Base-by-base conservation (phyloP, 1,140 invertebrate genomes). In the Drosophila azteca region DNA sequence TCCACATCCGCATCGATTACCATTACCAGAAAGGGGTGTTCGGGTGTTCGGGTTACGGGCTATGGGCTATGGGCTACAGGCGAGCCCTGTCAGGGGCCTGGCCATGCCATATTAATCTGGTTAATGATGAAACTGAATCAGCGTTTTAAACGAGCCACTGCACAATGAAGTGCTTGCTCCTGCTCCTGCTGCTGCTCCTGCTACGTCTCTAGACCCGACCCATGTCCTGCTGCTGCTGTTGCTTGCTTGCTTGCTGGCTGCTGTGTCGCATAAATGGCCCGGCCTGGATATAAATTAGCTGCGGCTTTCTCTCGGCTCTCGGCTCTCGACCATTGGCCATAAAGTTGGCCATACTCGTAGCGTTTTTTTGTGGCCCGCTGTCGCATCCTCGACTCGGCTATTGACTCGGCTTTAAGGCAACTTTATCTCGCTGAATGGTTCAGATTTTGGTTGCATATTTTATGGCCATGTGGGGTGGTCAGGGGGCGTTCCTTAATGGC, bases 41-140 rank as follows among this genome's bases (percentile, higher is more conserved):
- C 15, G 69, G 57, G 81, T 61, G 75, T 49, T 43, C 15, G 75
- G 61, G 67, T 35, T 54, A 41, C 31, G 20, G 45, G 51, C n/a
- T 66, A 41, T n/a, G 75, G 61, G 67, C 29, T 54, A 41, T 22
- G 20, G 45, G 51, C n/a, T 66, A 41, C 24, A 44, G 61, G 22
- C 29, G 17, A 31, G 60, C 13, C 29, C 64, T 84, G 80, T 76
- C 79, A 72, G 48, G 45, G 76, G 51, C 80, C 52, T 63, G 63
- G 81, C 71, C 58, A 73, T 65, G 73, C 75, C 68, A 78, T 90
- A 91, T 91, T 90, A 91, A 91, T 91, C 89, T 90, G 79, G 82
- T 90, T 91, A 91, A 91, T 91, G 90, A 90, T 90, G 90, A 91
- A 90, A 90, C 90, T 91, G 90, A 91, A 91, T 91, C 90, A 91